phyloP scores from a whole-genome alignment of 1,140 invertebrate species.

The Drosophila grimshawi region DNA sequence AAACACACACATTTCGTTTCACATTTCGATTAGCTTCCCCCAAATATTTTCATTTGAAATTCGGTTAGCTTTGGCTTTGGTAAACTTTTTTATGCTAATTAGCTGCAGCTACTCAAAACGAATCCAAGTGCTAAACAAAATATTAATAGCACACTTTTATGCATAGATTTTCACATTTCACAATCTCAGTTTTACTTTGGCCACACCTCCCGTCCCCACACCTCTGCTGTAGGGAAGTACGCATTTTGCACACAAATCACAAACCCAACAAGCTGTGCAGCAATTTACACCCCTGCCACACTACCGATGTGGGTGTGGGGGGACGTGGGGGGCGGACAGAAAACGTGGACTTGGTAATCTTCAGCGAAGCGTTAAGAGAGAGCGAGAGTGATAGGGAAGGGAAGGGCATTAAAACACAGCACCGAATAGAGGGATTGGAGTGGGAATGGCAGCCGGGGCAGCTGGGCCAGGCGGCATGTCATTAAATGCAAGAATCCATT shows the following conservation, averaged over 20 bases:
- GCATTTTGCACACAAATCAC: conserved; percentile 57
- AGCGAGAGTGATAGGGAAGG: conserved; percentile 20
- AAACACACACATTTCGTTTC: not conserved
- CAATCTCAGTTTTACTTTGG: conserved; percentile 21
- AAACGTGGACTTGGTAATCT: conserved; percentile 45
- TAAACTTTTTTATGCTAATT: conserved; percentile 26
- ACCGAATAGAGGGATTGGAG: conserved; percentile 4
- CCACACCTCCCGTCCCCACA: conserved; percentile 1
- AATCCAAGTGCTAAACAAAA: conserved; percentile 8
- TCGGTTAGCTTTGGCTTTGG: not conserved
- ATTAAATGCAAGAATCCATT: conserved; percentile 79
- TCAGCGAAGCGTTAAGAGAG: conserved; percentile 57
- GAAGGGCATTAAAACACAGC: conserved; percentile 36
- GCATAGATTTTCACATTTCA: conserved; percentile 40
- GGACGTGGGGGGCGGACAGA: too few relatives aligned
- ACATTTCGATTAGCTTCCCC: not conserved
- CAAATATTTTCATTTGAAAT: not conserved
- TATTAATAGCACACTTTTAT: conserved; percentile 43
- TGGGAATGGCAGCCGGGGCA: not conserved
- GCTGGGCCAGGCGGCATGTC: conserved; percentile 51
- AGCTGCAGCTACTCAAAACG: conserved; percentile 13
- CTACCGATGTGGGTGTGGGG: not conserved
- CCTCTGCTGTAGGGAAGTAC: conserved; percentile 8
- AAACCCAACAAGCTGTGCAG: conserved; percentile 74
- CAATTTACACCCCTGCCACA: conserved; percentile 50